These are phyloP conservation scores for Megalops cyprinoides DNA, from an alignment of 2,797 vertebrate genomes.

Conservation along the genomic window DNA sequence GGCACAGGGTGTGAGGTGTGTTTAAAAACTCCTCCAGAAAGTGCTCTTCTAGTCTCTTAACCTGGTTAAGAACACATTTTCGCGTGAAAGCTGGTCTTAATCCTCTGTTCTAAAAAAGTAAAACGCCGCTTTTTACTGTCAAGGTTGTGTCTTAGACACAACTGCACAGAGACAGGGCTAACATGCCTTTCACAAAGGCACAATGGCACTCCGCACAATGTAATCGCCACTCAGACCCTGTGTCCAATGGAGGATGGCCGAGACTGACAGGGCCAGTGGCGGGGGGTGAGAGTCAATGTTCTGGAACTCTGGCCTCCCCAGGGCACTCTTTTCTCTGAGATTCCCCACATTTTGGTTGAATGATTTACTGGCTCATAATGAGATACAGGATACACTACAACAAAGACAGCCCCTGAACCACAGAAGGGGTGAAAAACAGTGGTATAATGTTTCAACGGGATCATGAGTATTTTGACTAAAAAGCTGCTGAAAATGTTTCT, in stretches of 20 bases:
- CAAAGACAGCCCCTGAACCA: background rate
- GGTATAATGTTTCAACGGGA: background rate
- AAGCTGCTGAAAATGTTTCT: background rate
- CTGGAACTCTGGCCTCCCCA: background rate
- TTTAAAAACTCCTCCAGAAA: too few species aligned
- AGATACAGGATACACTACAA: background rate
- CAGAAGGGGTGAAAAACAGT: constrained; percentile 3
- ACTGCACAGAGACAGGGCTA: background rate
- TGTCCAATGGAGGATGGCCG: background rate
- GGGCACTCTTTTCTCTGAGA: background rate
- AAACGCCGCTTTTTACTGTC: background rate
- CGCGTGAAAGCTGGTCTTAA: too few species aligned
- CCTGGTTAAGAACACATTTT: too few species aligned
- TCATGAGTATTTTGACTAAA: too few species aligned
- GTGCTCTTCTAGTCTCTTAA: too few species aligned
- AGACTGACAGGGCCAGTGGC: background rate
- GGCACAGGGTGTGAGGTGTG: too few species aligned
- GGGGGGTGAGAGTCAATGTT: background rate
- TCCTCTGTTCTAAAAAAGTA: too few species aligned
- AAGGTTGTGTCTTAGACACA: background rate
- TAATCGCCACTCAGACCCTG: background rate
- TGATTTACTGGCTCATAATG: constrained; percentile 1
- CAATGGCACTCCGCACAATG: too few species aligned
- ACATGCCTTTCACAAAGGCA: background rate
- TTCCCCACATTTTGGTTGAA: background rate